phyloP scores from a whole-genome alignment of 1,140 invertebrate species.

The Radopholus similis region DNA sequence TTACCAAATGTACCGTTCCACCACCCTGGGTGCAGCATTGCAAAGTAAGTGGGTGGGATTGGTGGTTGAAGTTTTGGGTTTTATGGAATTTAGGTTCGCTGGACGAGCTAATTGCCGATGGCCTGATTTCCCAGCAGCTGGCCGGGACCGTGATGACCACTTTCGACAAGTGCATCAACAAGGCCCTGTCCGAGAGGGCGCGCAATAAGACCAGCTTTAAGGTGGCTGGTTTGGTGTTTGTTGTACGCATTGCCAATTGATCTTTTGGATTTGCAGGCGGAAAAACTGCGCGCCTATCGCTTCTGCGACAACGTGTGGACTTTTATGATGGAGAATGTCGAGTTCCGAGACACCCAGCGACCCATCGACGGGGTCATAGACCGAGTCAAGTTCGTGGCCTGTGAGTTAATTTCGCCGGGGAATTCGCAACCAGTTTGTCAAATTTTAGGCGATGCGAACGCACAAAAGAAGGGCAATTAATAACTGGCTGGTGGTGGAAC shows the following conservation, averaged over 20 bases:
- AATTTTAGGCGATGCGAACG: no score
- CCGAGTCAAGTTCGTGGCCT: conserved; percentile 98
- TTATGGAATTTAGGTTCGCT: conserved; percentile 68
- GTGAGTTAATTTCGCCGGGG: no score
- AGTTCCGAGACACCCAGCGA: conserved; percentile 84
- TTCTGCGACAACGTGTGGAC: conserved; percentile 99
- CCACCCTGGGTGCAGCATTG: conserved; percentile 88
- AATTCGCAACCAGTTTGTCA: neutral
- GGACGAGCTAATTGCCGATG: conserved; percentile 88
- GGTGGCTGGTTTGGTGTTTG: conserved; percentile 27
- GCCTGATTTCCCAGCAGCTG: conserved; percentile 85
- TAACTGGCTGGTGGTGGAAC: no score
- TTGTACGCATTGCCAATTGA: neutral
- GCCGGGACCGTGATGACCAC: conserved; percentile 87
- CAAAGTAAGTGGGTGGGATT: conserved; percentile 66
- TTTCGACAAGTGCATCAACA: conserved; percentile 95
- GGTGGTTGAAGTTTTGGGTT: no score
- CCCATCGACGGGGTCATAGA: conserved; percentile 67
- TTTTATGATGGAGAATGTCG: conserved; percentile 96
- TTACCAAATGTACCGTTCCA: conserved; percentile 95
- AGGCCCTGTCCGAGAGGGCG: conserved; percentile 71
- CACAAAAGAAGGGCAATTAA: no score
- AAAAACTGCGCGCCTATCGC: conserved; percentile 92
- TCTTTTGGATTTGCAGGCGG: conserved; percentile 68
- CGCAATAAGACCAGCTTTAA: conserved; percentile 56